Evolutionary conservation across 2,797 vertebrate species (phyloP).

Genomic region (Erethizon dorsatum): DNA sequence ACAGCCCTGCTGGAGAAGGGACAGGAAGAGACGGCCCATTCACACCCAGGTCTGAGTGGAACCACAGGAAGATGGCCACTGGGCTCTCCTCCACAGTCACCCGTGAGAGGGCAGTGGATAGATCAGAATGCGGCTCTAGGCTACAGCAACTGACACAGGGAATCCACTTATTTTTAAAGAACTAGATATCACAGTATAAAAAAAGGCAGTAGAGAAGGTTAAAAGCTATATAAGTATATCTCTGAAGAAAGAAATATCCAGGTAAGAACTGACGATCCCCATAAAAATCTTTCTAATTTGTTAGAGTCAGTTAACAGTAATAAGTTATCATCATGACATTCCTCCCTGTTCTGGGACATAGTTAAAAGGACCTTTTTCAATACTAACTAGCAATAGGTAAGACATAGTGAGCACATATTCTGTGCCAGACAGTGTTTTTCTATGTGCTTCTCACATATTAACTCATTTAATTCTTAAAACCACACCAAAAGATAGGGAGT

Average conservation of each 20-base stretch:
- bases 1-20: neutral
- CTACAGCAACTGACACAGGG: neutral
- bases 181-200: neutral
- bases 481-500: neutral
- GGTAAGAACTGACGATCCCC: neutral
- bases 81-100: neutral
- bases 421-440: neutral
- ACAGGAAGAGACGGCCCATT: neutral
- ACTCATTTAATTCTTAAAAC: neutral
- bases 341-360: neutral
- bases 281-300: neutral
- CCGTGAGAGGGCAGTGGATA: neutral
- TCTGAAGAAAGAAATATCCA: conserved; percentile 16
- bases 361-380: neutral
- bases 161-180: conserved; percentile 21
- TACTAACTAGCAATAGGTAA: neutral
- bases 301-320: neutral
- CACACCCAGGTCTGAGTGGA: neutral
- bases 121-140: neutral
- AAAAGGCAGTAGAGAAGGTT: neutral
- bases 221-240: neutral
- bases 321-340: neutral
- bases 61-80: neutral
- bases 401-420: neutral
- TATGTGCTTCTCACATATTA: neutral